Evolutionary conservation across 2,888 invertebrate species (phyloP), one percentile per base, ranked within the genome.

Genomic region (Papilio demoleus): DNA sequence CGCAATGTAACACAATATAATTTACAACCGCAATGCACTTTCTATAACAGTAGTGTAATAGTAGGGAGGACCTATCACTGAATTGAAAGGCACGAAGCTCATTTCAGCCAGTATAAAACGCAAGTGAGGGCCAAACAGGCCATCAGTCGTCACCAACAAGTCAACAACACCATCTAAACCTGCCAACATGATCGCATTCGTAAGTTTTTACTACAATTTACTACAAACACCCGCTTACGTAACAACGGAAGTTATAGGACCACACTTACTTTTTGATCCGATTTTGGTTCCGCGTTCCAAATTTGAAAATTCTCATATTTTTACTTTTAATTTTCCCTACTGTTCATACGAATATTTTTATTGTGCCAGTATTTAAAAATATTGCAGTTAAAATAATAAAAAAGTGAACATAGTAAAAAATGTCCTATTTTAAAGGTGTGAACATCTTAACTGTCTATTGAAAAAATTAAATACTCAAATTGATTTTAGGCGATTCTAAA

Each of bases 41-140:
- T 4, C 24, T 64, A 40, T 70, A 62, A 60, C 65, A 17, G 69
- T 5, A 70, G 69, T 65, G 17, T 69, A 77, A 61, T 74, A 71
- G 82, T 90, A 78, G 74, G 50, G 59, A 73, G 79, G 76, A 75
- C 84, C 91, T 88, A 90, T 90, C 90, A 79, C 87, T 86, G 82
- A 88, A 88, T 91, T 87, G 92, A 92, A 92, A 92, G 92, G 92
- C 78, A 73, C 72, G 73, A 76, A 76, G 78, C 78, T 75, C 92
- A 89, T 92, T 92, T 90, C 92, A 87, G 91, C 86, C 81, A 86
- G 84, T 92, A 92, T 92, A 92, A 89, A 92, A 92, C 72, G 80
- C 69, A 87, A 68, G 86, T 80, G 82, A 83, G 84, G 86, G 81
- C 79, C 82, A 75, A 67, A 73, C 70, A 77, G 80, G 74, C 81